Conservation (phyloP, 2,797 vertebrate genomes). For the Myotis planiceps region DNA sequence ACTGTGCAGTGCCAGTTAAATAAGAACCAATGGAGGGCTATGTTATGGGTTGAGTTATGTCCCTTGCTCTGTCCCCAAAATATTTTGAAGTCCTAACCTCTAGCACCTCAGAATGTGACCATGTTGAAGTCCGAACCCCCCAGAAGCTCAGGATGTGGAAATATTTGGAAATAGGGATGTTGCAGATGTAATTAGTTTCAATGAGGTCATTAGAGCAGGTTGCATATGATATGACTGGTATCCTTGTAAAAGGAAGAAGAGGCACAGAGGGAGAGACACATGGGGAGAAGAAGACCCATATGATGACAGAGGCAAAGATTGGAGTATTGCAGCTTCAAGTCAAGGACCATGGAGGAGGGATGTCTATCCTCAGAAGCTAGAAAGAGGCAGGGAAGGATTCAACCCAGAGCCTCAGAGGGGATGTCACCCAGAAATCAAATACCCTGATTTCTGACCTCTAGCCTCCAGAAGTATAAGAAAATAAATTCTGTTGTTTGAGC, state of each 20-base stretch:
- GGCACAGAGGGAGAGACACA: background rate
- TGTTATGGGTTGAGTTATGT: background rate
- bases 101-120: background rate
- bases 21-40: background rate
- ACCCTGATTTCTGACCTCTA: background rate
- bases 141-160: too few species aligned
- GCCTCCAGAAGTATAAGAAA: background rate
- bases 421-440: background rate
- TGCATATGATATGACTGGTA: background rate
- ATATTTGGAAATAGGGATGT: slow-evolving; percentile 26
- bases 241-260: background rate
- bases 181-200: background rate
- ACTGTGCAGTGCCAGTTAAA: background rate
- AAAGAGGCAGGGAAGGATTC: background rate
- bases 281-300: background rate
- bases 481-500: background rate
- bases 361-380: background rate
- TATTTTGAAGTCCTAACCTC: background rate
- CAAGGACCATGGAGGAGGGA: background rate
- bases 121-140: background rate
- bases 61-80: background rate
- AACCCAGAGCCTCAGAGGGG: background rate
- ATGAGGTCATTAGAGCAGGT: background rate
- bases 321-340: background rate
- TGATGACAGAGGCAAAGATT: background rate